A percentile compares a stretch with the other conserved stretches of the same genome.
These are phyloP conservation scores for Sebastes kiyomatsui DNA, from an alignment of 2,797 vertebrate species.

Conservation along the genomic window DNA sequence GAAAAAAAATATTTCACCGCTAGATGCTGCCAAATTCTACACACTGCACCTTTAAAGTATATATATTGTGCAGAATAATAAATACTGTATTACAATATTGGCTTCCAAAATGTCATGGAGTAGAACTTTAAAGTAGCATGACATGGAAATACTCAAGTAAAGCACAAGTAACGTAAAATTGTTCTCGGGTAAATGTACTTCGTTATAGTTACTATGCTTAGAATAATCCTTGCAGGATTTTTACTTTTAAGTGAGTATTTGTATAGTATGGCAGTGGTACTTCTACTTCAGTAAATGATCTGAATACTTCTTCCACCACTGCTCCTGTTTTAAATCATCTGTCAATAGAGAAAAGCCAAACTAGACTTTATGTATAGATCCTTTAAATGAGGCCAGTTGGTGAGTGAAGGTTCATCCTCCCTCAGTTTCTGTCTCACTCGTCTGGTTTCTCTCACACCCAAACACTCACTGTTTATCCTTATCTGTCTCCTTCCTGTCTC, in stretches of 20 bases:
- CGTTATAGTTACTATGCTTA: not conserved
- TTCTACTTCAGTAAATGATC: not conserved
- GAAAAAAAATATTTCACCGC: too few species aligned
- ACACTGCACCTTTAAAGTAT: too few species aligned
- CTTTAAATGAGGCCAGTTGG: not conserved
- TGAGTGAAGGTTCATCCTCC: not conserved
- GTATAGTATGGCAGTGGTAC: not conserved
- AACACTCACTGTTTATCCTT: constrained; percentile 13
- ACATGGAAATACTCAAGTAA: too few species aligned
- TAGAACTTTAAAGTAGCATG: too few species aligned
- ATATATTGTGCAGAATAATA: not conserved
- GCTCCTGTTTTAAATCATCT: not conserved
- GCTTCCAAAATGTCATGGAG: too few species aligned
- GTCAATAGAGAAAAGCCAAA: not conserved
- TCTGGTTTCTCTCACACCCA: constrained; percentile 23
- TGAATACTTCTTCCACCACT: not conserved
- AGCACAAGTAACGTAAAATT: too few species aligned
- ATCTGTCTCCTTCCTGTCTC: constrained; percentile 24
- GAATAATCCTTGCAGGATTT: too few species aligned
- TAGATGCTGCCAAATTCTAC: too few species aligned
- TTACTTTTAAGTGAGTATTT: not conserved
- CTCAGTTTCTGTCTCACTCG: constrained; percentile 9
- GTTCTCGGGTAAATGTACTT: too few species aligned
- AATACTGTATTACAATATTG: too few species aligned
- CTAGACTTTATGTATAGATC: not conserved